Evolutionary conservation across 2,888 invertebrate genomes (phyloP), one percentile per base, ranked within the genome.

Genomic region (Odontocerum albicorne): DNA sequence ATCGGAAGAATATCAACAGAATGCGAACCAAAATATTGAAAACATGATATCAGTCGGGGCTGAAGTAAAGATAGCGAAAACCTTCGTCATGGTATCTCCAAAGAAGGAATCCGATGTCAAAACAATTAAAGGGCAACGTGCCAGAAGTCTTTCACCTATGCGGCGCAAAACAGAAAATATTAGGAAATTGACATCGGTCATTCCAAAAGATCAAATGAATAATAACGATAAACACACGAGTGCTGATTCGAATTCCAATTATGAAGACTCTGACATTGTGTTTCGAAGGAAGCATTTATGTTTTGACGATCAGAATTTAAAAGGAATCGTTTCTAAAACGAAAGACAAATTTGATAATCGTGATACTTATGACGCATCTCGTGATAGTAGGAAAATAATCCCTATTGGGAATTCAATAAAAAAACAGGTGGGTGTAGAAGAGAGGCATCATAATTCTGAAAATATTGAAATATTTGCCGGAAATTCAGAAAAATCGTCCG

Each of bases 31-130:
- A n/a, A n/a, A n/a, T 2, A 21, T 33, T n/a, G 33, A 43, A 17
- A 42, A 56, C 22, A 21, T 43, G 4, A 68, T 71, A 10, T 72
- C 77, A 4, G 77, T 77, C 7, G 74, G 77, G 10, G 77, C 77
- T 13, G 75, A 77, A 67, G 76, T 77, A 59, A 77, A 76, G 65
- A 71, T 68, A 66, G 75, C 75, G 2, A 75, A 74, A 57, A 76
- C 76, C 12, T 73, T 68, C 62, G 74, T 75, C 63, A 62, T 75
- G 3, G 74, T 77, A 61, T 76, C 76, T 2, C 77, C 77, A 3
- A 77, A 75, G 65, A 77, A 75, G 64, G 75, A 77, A 69, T 74
- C 77, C 1, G 74, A 73, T 62, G 76, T 77, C 4, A 65, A 75
- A 42, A 75, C 71, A 16, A 72, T 75, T 42, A 73, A 76, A 63